A percentile compares a stretch with the other conserved stretches of the same genome.
Evolutionary conservation across 1,140 invertebrate species (phyloP).

Genomic region (Brachionus plicatilis): DNA sequence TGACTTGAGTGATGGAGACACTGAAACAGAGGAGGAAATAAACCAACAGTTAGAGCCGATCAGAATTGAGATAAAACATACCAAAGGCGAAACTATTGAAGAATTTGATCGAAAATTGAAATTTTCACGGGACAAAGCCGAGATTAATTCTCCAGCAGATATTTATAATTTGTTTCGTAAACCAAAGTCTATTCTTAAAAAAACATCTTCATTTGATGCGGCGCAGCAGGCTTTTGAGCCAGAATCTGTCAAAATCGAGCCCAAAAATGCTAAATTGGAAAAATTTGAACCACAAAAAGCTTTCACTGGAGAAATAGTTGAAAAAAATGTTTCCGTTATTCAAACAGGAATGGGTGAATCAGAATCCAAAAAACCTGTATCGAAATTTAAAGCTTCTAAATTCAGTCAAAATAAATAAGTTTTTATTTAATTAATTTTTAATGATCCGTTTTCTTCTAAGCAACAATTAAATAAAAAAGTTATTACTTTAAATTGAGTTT

Average conservation of each 20-base stretch:
- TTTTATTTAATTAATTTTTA: background rate
- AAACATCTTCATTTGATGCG: background rate
- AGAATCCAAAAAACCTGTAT: background rate
- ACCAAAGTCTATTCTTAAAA: constrained; percentile 34
- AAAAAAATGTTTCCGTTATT: background rate
- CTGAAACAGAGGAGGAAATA: background rate
- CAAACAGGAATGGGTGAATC: background rate
- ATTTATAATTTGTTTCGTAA: constrained; percentile 14
- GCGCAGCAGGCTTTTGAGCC: background rate
- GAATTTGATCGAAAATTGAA: background rate
- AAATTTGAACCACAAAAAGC: constrained; percentile 39
- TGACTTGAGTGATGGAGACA: background rate
- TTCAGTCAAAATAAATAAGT: constrained; percentile 34
- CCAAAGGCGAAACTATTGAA: background rate
- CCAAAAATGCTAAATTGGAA: constrained; percentile 16
- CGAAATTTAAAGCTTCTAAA: constrained; percentile 39
- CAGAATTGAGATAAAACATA: constrained; percentile 24
- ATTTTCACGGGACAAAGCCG: background rate
- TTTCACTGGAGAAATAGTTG: constrained; percentile 35
- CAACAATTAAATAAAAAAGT: too few relatives aligned
- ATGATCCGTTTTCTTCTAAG: too few relatives aligned
- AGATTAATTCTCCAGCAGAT: constrained; percentile 29
- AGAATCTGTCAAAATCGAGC: background rate
- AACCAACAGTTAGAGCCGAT: background rate
- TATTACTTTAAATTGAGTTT: too few relatives aligned